Evolutionary conservation across 23 tunicate species (phyloP), one percentile per base, ranked within the genome.

Genomic region (Phallusia fumigata): DNA sequence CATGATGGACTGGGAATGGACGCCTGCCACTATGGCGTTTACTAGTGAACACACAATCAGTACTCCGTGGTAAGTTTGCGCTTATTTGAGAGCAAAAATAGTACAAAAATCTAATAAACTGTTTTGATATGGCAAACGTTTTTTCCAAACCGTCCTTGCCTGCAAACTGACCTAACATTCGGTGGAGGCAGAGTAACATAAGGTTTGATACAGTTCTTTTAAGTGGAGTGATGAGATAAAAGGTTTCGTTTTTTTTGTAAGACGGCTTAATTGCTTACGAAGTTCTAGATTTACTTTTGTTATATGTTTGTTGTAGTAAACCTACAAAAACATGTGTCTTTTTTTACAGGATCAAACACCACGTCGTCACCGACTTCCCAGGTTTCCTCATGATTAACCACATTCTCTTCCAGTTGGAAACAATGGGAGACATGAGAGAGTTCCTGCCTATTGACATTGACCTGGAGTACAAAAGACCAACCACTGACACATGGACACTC

Each of bases 391-490:
- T 40, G 53, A 18, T 77, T 3, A 40, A 77, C 53, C 26, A 35
- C 26, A 40, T 77, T 21, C 31, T 40, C 33, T 45, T 77, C 35
- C 53, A 26, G 53, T 18, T 77, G 11, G 35, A 77, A 40, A 77
- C 80, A 0, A 36, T 77, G 33, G 80, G 80, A 18, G 80, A 77
- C 5, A 40, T 77, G 52, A 28, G 80, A 19, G 47, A 45, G 28
- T 21, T 77, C 30, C 53, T 77, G 34, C 80, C 80, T 10, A 36
- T 77, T 19, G 80, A 77, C 53, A 77, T 77, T 45, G 80, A 77
- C 53, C 12, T 77, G 26, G 80, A 77, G n/a, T 58, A 58, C 69
- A 22, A 13, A 5, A 21, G 53, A 26, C 80, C 34, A 28, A 77
- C 45, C 3, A 18, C 45, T 15, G 53, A 28, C 53, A 35, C 80